These are phyloP conservation scores for Saccostrea echinata DNA, from an alignment of 1,140 invertebrate species.

Conservation along the genomic window DNA sequence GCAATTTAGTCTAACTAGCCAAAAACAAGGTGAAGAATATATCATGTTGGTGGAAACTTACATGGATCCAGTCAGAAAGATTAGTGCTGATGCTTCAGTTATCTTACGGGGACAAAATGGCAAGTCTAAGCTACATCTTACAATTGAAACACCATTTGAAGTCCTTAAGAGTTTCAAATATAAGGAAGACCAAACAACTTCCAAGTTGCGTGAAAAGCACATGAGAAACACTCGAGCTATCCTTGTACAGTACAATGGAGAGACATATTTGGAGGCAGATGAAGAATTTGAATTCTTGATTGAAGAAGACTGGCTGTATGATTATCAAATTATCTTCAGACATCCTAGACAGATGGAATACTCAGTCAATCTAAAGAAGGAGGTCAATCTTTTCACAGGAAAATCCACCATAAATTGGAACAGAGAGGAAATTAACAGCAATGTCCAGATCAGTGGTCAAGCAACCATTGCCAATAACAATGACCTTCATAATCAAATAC, in stretches of 20 bases:
- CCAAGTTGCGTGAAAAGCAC: conserved; percentile 41
- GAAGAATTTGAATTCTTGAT: conserved; percentile 17
- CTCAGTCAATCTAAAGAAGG: conserved; percentile 51
- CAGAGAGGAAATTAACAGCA: conserved; percentile 60
- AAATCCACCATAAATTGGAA: conserved; percentile 69
- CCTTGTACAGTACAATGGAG: conserved; percentile 61
- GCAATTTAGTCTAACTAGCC: conserved; percentile 40
- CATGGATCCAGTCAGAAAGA: neutral
- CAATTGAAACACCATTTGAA: conserved; percentile 57
- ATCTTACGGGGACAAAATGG: neutral
- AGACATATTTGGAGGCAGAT: conserved; percentile 66
- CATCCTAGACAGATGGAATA: conserved; percentile 67
- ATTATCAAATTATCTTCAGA: conserved; percentile 52
- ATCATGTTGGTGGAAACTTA: conserved; percentile 15
- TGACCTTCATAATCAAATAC: conserved; percentile 38
- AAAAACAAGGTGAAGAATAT: conserved; percentile 7
- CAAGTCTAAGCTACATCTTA: neutral
- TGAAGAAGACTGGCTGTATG: neutral
- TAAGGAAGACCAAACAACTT: conserved; percentile 43
- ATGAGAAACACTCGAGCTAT: neutral
- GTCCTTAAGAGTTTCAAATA: conserved; percentile 50
- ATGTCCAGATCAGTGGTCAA: conserved; percentile 57
- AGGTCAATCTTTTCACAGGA: conserved; percentile 54
- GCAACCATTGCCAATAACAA: conserved; percentile 24
- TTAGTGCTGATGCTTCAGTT: neutral